phyloP scores from a whole-genome alignment of 2,888 invertebrate genomes.

The Diarsia rubi region DNA sequence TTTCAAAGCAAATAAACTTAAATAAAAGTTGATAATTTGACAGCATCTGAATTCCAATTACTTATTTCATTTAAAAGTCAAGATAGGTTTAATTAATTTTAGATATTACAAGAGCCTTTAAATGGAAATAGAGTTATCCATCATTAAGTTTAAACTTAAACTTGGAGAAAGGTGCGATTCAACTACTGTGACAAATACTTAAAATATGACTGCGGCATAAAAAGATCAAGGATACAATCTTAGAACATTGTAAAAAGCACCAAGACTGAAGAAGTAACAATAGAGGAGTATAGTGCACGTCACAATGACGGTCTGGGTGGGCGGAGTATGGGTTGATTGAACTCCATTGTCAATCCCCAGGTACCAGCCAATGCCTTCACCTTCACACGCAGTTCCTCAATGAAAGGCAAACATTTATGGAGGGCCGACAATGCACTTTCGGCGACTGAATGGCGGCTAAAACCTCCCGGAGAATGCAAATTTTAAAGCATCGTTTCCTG shows the following conservation, averaged over 20 bases:
- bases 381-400: slow-evolving; percentile 70
- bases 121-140: neutral
- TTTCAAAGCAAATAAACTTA: neutral
- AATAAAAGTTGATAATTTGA: neutral
- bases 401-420: slow-evolving; percentile 73
- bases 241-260: slow-evolving; percentile 30
- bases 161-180: neutral
- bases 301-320: slow-evolving; percentile 85
- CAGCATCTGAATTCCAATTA: slow-evolving; percentile 2
- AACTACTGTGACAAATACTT: neutral
- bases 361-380: slow-evolving; percentile 79
- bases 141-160: neutral
- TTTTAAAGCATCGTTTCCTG: slow-evolving; percentile 75
- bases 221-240: slow-evolving; percentile 1
- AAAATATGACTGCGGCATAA: neutral
- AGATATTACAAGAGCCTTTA: neutral
- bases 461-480: slow-evolving; percentile 75
- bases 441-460: slow-evolving; percentile 75
- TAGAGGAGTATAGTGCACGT: slow-evolving; percentile 78
- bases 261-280: slow-evolving; percentile 81
- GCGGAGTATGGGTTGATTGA: slow-evolving; percentile 86
- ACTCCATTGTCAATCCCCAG: slow-evolving; percentile 87
- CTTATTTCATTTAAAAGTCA: neutral
- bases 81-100: neutral
- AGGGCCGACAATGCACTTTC: slow-evolving; percentile 75